Percentiles rank a stretch among this genome's conserved stretches.
Conservation (phyloP, 2,888 invertebrate species). For the Hecatera dysodea region DNA sequence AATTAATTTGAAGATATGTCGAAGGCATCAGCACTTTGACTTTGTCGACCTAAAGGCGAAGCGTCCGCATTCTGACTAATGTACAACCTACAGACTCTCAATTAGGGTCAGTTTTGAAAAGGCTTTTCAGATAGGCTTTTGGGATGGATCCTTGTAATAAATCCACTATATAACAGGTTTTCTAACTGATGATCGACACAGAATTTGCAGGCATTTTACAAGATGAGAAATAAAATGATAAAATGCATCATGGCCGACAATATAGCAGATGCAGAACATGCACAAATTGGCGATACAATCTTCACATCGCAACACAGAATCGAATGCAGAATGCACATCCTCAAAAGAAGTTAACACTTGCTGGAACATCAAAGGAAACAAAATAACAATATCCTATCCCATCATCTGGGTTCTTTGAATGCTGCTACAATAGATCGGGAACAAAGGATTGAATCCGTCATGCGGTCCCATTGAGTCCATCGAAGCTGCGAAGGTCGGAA, state of each 20-base stretch:
- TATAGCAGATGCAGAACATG: not conserved
- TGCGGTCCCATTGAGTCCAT: conserved; percentile 34
- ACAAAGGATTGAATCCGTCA: conserved; percentile 52
- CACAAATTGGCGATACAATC: not conserved
- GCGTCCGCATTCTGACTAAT: conserved; percentile 36
- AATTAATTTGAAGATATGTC: conserved; percentile 62
- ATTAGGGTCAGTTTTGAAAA: conserved; percentile 21
- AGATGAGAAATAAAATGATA: not conserved
- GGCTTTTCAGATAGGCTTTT: conserved; percentile 1
- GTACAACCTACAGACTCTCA: conserved; percentile 10
- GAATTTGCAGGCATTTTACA: not conserved
- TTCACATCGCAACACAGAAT: not conserved
- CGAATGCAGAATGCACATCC: conserved; percentile 8
- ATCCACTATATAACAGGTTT: not conserved
- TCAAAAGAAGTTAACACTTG: conserved; percentile 18
- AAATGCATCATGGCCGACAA: not conserved
- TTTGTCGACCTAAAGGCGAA: conserved; percentile 23
- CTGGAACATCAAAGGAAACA: conserved; percentile 1
- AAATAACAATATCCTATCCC: conserved; percentile 28
- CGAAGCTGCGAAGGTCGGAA: conserved; percentile 42
- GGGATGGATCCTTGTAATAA: not conserved
- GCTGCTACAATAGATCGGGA: conserved; percentile 30
- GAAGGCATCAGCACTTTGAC: conserved; percentile 33
- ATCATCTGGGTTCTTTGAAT: conserved; percentile 34
- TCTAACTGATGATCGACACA: not conserved